Base-by-base conservation (phyloP, 2,888 invertebrate genomes). In the Acleris emargana region DNA sequence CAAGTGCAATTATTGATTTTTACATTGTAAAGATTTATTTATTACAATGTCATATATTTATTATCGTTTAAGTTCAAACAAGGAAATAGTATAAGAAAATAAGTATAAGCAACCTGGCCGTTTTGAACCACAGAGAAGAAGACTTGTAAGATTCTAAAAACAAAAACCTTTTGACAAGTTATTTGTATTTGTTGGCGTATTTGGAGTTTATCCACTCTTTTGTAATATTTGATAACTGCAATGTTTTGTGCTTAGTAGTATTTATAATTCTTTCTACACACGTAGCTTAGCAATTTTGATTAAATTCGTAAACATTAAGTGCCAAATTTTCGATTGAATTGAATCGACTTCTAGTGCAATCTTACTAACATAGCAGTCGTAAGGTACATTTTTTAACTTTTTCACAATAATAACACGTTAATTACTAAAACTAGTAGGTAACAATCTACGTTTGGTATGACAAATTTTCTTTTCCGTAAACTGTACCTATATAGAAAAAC, bases 1-100 rank as follows among this genome's bases (percentile, higher is more conserved):
- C 80, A 85, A 64, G 87, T 75, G 55, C 43, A 70, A 63, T 66
- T 86, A 89, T 89, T 80, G 89, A 89, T 89, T 88, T 84, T 78
- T 64, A 13, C 13, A 38, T 38, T 67, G 59, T 20, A 22, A 20
- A 52, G 45, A 57, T 38, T 45, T 22, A 57, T 60, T 61, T 66
- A 57, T 47, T 51, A 57, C 9, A 47, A 22, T 18, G 32, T 28
- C 51, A n/a, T 11, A 43, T 45, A 22, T 32, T 55, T 22, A 45
- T 20, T 6, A 16, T 6, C 25, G 17, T 51, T 13, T 13, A n/a
- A 43, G 43, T 6, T 50, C 22, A 38, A 17, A 9, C 22, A 18
- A 43, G 50, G 32, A 43, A n/a, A 51, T 47, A 17, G n/a, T n/a
- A 38, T 53, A 2, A 22, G 25, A 45, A 6, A 4, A 4, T 17